Conservation (phyloP, 2,888 invertebrate genomes). For the Lysandra coridon region DNA sequence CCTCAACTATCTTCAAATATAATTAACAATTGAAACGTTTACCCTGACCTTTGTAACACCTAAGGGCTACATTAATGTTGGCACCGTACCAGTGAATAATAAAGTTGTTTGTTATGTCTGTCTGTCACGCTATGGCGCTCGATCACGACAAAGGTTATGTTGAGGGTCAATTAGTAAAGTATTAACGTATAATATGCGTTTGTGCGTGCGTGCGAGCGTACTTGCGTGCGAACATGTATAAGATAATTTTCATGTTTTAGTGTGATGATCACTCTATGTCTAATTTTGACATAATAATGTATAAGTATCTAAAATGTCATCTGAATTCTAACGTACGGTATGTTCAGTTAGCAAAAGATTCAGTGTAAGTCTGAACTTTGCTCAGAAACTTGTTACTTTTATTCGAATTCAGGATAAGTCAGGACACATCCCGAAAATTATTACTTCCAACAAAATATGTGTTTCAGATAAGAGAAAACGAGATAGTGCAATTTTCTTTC, state of each 20-base stretch:
- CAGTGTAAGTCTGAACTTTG: no score
- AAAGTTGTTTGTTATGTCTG: not conserved
- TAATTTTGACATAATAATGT: no score
- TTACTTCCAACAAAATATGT: not conserved
- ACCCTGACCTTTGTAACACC: not conserved
- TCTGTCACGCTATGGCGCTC: constrained; percentile 6
- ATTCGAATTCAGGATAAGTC: no score
- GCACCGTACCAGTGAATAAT: not conserved
- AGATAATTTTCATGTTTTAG: no score
- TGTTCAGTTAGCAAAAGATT: no score
- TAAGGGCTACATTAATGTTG: not conserved
- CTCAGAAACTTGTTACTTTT: no score
- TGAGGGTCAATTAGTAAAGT: not conserved
- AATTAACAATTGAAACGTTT: not conserved
- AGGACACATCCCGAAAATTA: no score
- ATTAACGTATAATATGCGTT: not conserved
- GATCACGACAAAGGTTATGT: constrained; percentile 8
- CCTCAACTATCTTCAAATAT: not conserved
- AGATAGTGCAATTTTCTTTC: constrained; percentile 90
- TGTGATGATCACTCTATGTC: no score
- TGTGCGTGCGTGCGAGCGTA: not conserved
- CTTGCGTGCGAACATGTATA: not conserved
- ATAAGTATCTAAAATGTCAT: no score
- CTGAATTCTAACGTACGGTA: no score
- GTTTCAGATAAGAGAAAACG: constrained; percentile 87